Evolutionary conservation across 2,888 invertebrate species (phyloP).

Genomic region (Drosophila stalkeri): DNA sequence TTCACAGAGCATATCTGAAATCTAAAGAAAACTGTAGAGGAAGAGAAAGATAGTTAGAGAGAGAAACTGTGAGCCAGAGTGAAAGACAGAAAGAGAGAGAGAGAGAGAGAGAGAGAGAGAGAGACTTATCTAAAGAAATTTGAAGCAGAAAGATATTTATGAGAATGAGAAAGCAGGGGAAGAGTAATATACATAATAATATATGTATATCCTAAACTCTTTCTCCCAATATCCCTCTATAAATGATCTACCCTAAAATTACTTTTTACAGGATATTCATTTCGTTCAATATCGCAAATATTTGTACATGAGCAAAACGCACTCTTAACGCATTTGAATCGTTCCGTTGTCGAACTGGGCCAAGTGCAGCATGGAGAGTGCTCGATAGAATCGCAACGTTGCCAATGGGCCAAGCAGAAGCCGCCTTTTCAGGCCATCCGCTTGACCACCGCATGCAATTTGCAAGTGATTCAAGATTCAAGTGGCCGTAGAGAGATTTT

Average conservation of each 20-base stretch:
- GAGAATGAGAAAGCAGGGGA: background rate
- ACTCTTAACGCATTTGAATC: conserved; percentile 49
- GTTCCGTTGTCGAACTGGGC: conserved; percentile 45
- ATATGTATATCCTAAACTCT: background rate
- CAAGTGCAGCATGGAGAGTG: conserved; percentile 47
- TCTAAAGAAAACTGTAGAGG: too few relatives aligned
- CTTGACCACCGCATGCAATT: conserved; percentile 72
- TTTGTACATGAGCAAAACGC: conserved; percentile 26
- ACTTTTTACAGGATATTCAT: conserved; percentile 10
- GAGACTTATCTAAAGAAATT: too few relatives aligned
- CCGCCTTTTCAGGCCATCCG: conserved; percentile 33
- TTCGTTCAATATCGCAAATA: conserved; percentile 14
- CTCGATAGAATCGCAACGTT: conserved; percentile 32
- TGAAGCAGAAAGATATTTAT: too few relatives aligned
- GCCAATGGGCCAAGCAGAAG: conserved; percentile 29
- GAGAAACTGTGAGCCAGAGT: too few relatives aligned
- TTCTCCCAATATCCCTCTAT: background rate
- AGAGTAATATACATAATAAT: too few relatives aligned
- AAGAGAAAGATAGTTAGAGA: background rate
- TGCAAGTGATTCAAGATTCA: conserved; percentile 76
- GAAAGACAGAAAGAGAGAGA: background rate
- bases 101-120: background rate
- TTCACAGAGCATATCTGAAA: too few relatives aligned
- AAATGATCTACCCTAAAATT: background rate
- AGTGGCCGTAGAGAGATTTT: conserved; percentile 51